phyloP scores from a whole-genome alignment of 2,113 vertebrate genomes.

The Rhinichthys klamathensis region DNA sequence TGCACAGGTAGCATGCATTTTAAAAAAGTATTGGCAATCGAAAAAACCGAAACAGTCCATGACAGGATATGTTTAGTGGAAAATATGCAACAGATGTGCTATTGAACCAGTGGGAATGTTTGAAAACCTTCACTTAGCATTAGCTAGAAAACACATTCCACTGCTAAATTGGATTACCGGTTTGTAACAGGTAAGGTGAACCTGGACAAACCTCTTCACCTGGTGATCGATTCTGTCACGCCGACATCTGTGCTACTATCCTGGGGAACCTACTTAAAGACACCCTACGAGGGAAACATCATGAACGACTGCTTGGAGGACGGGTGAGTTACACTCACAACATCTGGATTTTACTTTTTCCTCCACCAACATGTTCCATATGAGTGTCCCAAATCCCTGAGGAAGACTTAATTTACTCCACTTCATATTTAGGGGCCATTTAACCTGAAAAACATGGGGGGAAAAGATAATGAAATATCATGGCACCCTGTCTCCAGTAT shows the following conservation, averaged over 20 bases:
- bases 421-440: conserved; percentile 41
- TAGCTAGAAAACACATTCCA: not conserved
- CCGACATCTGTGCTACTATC: conserved; percentile 90
- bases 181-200: conserved; percentile 80
- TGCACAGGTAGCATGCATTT: conserved; percentile 82
- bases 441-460: not conserved
- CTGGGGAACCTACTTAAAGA: conserved; percentile 90
- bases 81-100: not conserved
- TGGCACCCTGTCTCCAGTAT: not conserved
- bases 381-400: conserved; percentile 11
- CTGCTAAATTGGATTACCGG: not conserved
- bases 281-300: conserved; percentile 84
- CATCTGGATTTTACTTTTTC: conserved; percentile 46
- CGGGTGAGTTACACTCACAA: conserved; percentile 77
- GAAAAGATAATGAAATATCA: conserved; percentile 8
- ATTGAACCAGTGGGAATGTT: not conserved
- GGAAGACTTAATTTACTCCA: conserved; percentile 37
- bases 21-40: not conserved
- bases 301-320: conserved; percentile 87
- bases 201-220: conserved; percentile 86
- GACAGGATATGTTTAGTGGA: not conserved
- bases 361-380: conserved; percentile 34
- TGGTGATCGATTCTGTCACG: conserved; percentile 87
- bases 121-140: not conserved
- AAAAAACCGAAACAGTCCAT: not conserved